Conservation (phyloP, 2,888 invertebrate species). For the Pseudococcus jackbeardsleyi region DNA sequence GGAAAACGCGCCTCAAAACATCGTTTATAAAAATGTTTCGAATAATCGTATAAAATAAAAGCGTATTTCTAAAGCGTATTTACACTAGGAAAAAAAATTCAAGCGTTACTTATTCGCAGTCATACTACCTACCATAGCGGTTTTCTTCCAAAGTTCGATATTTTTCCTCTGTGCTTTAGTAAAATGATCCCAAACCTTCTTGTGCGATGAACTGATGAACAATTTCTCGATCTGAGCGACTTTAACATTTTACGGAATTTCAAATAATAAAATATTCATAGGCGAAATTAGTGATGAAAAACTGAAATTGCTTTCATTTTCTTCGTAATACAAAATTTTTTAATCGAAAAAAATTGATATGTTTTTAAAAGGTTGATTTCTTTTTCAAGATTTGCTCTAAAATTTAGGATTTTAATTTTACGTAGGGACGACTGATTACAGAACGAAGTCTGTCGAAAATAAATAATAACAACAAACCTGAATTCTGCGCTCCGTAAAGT, state of each 20-base stretch:
- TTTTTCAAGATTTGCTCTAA: neutral
- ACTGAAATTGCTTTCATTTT: neutral
- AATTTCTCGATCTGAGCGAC: slow-evolving; percentile 99
- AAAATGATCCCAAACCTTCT: slow-evolving; percentile 99
- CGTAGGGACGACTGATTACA: neutral
- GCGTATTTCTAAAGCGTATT: slow-evolving; percentile 64
- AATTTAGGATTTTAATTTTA: neutral
- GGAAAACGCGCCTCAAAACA: slow-evolving; percentile 36
- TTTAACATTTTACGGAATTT: slow-evolving; percentile 71
- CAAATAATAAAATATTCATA: slow-evolving; percentile 57
- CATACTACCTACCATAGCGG: slow-evolving; percentile 85
- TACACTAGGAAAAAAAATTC: slow-evolving; percentile 59
- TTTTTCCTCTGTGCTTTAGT: slow-evolving; percentile 99
- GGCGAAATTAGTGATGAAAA: slow-evolving; percentile 38
- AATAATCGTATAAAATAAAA: slow-evolving; percentile 42
- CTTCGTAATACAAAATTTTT: neutral
- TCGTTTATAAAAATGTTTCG: slow-evolving; percentile 11
- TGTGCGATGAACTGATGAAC: slow-evolving; percentile 94
- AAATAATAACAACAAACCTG: slow-evolving; percentile 52
- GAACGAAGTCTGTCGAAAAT: neutral
- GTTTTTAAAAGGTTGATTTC: neutral
- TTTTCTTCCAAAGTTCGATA: slow-evolving; percentile 98
- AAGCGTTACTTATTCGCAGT: slow-evolving; percentile 52
- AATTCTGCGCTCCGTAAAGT: slow-evolving; percentile 24
- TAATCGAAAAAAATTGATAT: neutral